Base-by-base conservation (phyloP, 2,888 invertebrate genomes). In the Euplexia lucipara region DNA sequence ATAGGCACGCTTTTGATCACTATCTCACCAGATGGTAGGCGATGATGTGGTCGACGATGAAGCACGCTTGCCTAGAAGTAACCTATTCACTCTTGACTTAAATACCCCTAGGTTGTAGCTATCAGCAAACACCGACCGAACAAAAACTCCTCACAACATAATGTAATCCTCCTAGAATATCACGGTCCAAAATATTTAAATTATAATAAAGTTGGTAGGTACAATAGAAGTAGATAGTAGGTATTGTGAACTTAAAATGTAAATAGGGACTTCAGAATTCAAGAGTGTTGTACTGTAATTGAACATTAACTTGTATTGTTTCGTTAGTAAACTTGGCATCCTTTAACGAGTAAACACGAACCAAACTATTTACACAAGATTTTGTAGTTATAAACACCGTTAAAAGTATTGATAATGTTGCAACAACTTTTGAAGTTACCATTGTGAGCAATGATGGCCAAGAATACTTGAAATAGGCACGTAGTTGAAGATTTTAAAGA, bases 281-380 rank as follows among this genome's bases (percentile, higher is more conserved):
- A 44, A 54, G 12, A 35, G 34, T 44, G 8, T 45, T 58, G 20
- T 68, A 59, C 35, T 54, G 22, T 45, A 49, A 68, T 68, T 68
- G 20, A 44, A 68, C 42, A 49, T 53, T 35, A 30, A 66, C 22
- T 68, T 68, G 52, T 20, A 47, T 60, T 60, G 48, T 77, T 60
- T 54, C 34, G 53, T 68, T 20, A 45, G 10, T 47, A 63, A 63
- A 68, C 45, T 68, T 63, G 16, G 45, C 48, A 39, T 20, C 9
- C 34, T 39, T 68, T 51, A 34, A 45, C 30, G 22, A 35, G 47
- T 32, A 52, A 52, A 62, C 18, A 41, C 35, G n/a, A 49, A 10
- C 9, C 6, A 10, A 44, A 39, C 20, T 39, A 45, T 66, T 51
- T 65, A 34, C 49, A 44, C n/a, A 48, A 48, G 30, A 32, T 16